Base-by-base conservation (phyloP, 2,888 invertebrate species). In the Bombylius discolor region DNA sequence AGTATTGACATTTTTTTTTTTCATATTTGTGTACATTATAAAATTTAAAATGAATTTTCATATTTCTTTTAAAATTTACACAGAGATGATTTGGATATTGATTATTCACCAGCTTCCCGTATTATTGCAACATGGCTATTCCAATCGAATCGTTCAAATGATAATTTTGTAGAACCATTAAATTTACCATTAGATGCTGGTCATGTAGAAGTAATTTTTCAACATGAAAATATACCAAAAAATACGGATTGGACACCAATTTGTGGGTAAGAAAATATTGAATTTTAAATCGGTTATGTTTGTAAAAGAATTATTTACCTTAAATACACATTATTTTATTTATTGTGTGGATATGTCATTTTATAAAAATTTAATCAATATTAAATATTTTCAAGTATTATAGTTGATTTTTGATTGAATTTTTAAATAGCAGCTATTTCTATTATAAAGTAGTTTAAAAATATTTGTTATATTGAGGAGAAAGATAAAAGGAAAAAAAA, bases 151-250 rank as follows among this genome's bases (percentile, higher is more conserved):
- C 72, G 71, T 47, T 71, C 72, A 12, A 72, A 72, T 56, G 72
- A 71, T 56, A 71, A 72, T 58, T 65, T 70, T 47, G 67, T 71
- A 5, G 70, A 69, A 45, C 70, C 72, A 2, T 64, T 74, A 47
- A 69, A 73, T 60, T 61, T 74, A 48, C 67, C 74, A 53, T 68
- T 74, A 55, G 71, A 72, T 61, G 66, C 69, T 23, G 74, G 73
- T 13, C 73, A 72, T 62, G 73, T 72, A 50, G 74, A 74, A 66
- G 74, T 74, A 44, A 73, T 72, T 55, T 74, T 74, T 57, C 73
- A 74, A 59, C 74, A 74, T 61, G 73, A 74, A 52, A 69, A 63
- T 51, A 64, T 69, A 5, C 66, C 69, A 48, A 67, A 67, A 51
- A 62, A 68, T 5, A 66, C 68, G 5, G 69, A 72, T 56, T 74